A percentile compares a stretch with the other conserved stretches of the same genome.
Evolutionary conservation across 2,113 vertebrate species (phyloP).

Genomic region (Austrofundulus limnaeus): DNA sequence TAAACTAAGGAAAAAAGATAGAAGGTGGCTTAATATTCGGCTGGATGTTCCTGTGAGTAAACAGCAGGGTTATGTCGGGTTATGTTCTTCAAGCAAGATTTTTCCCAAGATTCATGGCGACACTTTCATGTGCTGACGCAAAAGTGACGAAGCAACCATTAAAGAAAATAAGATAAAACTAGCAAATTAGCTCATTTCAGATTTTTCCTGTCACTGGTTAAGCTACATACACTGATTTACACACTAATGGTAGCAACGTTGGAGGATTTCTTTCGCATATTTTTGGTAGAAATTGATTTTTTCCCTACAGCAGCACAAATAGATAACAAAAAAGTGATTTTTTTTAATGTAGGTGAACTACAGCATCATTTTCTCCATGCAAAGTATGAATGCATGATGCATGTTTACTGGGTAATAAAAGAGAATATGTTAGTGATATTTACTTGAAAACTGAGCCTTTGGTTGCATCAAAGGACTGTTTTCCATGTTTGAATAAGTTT

Average conservation of each 20-base stretch:
- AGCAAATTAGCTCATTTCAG: too few species aligned
- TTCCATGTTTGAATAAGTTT: slow-evolving; percentile 39
- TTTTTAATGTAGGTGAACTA: neutral
- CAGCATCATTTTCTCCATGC: slow-evolving; percentile 8
- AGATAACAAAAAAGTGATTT: neutral
- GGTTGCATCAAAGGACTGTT: slow-evolving; percentile 24
- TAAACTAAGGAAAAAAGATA: neutral
- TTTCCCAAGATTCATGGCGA: too few species aligned
- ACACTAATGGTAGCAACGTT: too few species aligned
- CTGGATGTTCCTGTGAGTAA: neutral
- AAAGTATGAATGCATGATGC: too few species aligned
- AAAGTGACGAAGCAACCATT: neutral
- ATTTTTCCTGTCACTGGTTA: too few species aligned
- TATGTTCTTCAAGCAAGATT: neutral
- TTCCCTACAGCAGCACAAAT: too few species aligned
- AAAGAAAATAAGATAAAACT: too few species aligned
- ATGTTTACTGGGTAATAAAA: slow-evolving; percentile 36
- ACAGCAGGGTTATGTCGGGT: neutral
- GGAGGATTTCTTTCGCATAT: too few species aligned
- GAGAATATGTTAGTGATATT: slow-evolving; percentile 47
- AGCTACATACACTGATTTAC: too few species aligned
- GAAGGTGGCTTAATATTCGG: neutral
- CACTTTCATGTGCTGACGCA: neutral
- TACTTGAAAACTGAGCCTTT: slow-evolving; percentile 26
- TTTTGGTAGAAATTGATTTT: too few species aligned